These are phyloP conservation scores for Autographa gamma DNA, from an alignment of 2,888 invertebrate genomes.

Conservation along the genomic window DNA sequence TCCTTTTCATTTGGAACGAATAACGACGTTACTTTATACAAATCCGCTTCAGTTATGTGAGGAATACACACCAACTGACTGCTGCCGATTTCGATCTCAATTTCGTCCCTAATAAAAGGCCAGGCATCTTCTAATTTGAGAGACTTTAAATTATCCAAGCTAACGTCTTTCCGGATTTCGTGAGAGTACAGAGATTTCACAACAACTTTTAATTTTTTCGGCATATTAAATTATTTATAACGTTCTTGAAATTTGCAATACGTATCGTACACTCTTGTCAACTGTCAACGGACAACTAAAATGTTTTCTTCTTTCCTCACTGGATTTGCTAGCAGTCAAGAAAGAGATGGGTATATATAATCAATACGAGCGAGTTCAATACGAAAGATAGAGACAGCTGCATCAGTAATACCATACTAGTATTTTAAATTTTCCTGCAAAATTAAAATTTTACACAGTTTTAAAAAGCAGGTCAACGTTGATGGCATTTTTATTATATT, in stretches of 20 bases:
- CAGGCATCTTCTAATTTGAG: conserved; percentile 86
- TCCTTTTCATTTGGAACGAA: conserved; percentile 85
- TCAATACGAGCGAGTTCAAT: conserved; percentile 50
- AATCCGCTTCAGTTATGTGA: conserved; percentile 85
- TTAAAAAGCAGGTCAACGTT: not conserved
- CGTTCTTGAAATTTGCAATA: conserved; percentile 24
- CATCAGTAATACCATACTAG: conserved; percentile 39
- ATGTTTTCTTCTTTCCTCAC: conserved; percentile 39
- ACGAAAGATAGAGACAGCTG: conserved; percentile 49
- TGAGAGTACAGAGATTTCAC: conserved; percentile 86
- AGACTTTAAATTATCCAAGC: conserved; percentile 81
- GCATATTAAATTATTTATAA: conserved; percentile 72
- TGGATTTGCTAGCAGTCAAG: conserved; percentile 13
- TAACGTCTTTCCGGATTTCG: conserved; percentile 87
- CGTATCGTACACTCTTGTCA: conserved; percentile 11
- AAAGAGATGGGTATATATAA: conserved; percentile 50
- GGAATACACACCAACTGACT: conserved; percentile 86
- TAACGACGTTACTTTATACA: conserved; percentile 85
- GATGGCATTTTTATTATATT: no score
- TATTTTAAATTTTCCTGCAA: conserved; percentile 28
- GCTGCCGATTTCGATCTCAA: conserved; percentile 86
- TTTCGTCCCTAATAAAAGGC: conserved; percentile 88
- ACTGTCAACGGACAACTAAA: conserved; percentile 67
- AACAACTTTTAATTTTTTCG: conserved; percentile 86
- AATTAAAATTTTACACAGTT: not conserved